Percentiles rank a stretch among this genome's conserved stretches.
Conservation (phyloP, 2,113 vertebrate genomes). For the Brachypteracias leptosomus region DNA sequence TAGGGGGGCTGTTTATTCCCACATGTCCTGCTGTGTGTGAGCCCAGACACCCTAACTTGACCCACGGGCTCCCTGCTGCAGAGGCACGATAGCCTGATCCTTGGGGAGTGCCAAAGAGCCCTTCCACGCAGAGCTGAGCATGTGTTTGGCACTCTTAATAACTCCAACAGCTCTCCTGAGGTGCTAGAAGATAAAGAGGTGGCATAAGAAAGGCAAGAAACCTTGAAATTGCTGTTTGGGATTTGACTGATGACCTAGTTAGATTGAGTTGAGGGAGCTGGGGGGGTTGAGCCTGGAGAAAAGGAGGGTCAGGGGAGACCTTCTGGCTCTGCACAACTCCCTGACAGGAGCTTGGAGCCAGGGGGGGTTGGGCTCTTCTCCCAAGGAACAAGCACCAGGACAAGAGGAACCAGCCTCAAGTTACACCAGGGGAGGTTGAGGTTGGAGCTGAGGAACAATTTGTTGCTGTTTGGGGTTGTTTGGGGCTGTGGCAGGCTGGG, state of each 20-base stretch:
- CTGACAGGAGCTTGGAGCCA: too few species aligned
- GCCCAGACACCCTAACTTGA: not conserved
- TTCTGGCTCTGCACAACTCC: too few species aligned
- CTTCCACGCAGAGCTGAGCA: not conserved
- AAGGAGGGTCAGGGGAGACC: too few species aligned
- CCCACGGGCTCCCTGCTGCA: not conserved
- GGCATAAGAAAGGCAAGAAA: not conserved
- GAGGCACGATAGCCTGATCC: not conserved
- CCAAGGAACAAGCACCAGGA: too few species aligned
- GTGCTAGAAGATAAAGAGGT: not conserved
- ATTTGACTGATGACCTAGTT: not conserved
- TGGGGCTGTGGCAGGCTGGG: too few species aligned
- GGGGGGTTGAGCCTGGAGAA: not conserved
- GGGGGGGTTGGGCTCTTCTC: too few species aligned
- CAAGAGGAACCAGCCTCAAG: too few species aligned
- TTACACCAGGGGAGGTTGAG: too few species aligned
- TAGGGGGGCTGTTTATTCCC: not conserved
- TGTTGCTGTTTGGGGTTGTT: too few species aligned
- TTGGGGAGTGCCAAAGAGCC: not conserved
- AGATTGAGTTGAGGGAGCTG: not conserved
- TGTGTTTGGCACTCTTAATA: rapidly evolving
- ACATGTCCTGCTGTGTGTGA: rapidly evolving
- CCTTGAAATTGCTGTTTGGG: not conserved
- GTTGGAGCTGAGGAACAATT: too few species aligned
- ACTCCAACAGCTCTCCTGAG: not conserved